Percentiles rank a stretch among this genome's conserved stretches.
These are phyloP conservation scores for Drosophila diplacantha DNA, from an alignment of 2,888 invertebrate species.

Conservation along the genomic window DNA sequence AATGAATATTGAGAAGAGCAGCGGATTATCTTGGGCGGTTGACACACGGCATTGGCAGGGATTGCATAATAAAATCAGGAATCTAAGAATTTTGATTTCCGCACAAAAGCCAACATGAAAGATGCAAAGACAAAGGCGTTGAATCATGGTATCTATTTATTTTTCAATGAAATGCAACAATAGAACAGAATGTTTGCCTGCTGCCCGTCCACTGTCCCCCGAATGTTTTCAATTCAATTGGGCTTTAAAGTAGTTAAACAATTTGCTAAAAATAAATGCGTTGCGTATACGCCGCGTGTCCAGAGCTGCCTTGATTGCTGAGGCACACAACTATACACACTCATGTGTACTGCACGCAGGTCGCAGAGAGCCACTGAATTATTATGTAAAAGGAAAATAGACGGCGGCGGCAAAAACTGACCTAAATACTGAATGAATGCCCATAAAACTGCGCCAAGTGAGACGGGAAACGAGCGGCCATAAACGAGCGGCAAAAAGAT, in stretches of 20 bases:
- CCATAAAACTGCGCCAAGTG: constrained; percentile 57
- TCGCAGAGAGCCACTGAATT: constrained; percentile 17
- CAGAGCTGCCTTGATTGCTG: constrained; percentile 58
- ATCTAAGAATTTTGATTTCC: constrained; percentile 38
- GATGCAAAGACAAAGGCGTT: constrained; percentile 16
- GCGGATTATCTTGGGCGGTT: constrained; percentile 37
- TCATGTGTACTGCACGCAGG: background rate
- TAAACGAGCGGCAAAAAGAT: constrained; percentile 29
- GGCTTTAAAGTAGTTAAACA: constrained; percentile 58
- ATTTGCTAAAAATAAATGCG: constrained; percentile 67
- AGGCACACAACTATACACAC: constrained; percentile 22
- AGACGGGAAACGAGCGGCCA: constrained; percentile 32
- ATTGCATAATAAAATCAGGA: constrained; percentile 35
- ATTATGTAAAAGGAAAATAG: constrained; percentile 53
- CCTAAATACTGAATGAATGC: constrained; percentile 69
- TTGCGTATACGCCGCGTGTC: constrained; percentile 64
- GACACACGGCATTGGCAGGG: constrained; percentile 32
- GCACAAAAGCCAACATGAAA: constrained; percentile 12
- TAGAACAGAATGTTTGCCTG: constrained; percentile 8
- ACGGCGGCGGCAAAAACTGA: constrained; percentile 53
- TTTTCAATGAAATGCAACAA: constrained; percentile 29
- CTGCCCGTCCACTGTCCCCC: too few species aligned
- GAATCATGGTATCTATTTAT: constrained; percentile 39
- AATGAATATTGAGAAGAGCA: constrained; percentile 29
- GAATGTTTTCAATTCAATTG: constrained; percentile 51